These are phyloP conservation scores for Diorhabda elongata DNA, from an alignment of 1,140 invertebrate genomes.

Conservation along the genomic window DNA sequence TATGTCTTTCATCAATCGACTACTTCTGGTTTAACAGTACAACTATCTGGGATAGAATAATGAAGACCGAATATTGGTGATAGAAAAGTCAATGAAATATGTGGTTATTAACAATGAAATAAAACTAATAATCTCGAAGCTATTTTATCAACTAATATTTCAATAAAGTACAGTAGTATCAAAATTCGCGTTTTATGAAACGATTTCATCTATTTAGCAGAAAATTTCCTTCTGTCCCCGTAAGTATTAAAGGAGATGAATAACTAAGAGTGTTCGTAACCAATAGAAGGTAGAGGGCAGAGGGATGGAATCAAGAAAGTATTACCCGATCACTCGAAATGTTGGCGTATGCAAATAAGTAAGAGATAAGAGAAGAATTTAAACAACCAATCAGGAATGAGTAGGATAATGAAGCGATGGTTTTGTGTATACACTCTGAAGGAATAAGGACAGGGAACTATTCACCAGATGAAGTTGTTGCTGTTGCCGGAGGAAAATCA, in stretches of 20 bases:
- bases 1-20: no score
- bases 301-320: constrained; percentile 14
- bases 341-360: constrained; percentile 40
- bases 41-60: no score
- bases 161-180: no score
- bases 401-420: constrained; percentile 41
- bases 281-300: neutral
- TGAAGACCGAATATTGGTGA: no score
- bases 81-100: no score
- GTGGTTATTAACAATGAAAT: no score
- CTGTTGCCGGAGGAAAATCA: constrained; percentile 45
- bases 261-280: neutral
- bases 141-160: no score
- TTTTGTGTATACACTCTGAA: constrained; percentile 27
- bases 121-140: no score
- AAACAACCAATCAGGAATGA: constrained; percentile 40
- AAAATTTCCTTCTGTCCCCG: neutral
- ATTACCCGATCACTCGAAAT: constrained; percentile 27
- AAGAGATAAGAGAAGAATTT: constrained; percentile 42
- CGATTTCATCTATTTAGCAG: no score
- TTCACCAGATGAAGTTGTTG: constrained; percentile 45
- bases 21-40: no score
- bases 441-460: constrained; percentile 35
- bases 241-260: neutral
- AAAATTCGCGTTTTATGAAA: no score